These are phyloP conservation scores for Atlantisia rogersi DNA, from an alignment of 2,113 vertebrate genomes.

Conservation along the genomic window DNA sequence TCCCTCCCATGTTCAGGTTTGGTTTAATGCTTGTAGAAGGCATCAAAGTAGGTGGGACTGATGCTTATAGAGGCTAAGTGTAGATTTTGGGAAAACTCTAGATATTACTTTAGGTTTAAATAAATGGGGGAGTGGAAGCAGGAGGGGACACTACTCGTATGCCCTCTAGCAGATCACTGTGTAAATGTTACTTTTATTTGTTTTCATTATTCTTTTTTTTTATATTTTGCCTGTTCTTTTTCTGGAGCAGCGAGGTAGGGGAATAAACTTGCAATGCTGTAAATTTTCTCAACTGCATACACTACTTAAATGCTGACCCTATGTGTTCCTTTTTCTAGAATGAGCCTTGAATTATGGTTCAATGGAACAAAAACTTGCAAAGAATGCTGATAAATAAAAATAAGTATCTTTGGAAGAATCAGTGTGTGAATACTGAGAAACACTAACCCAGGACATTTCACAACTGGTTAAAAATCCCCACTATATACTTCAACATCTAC, in stretches of 20 bases:
- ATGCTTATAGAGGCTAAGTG: background rate
- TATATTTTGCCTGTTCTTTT: background rate
- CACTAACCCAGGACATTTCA: background rate
- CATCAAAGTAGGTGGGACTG: background rate
- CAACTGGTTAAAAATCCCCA: background rate
- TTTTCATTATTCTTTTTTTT: background rate
- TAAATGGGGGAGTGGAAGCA: background rate
- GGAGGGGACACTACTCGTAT: background rate
- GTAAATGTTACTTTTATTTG: background rate
- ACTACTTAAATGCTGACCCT: background rate
- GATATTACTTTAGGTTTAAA: background rate
- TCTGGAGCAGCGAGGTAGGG: background rate
- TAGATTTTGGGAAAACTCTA: background rate
- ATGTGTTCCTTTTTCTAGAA: background rate
- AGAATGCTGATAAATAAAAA: background rate
- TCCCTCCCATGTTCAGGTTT: background rate
- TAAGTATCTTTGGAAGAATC: background rate
- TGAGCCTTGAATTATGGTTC: background rate
- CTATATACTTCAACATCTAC: background rate
- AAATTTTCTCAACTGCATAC: background rate
- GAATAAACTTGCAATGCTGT: background rate
- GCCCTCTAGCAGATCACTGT: background rate
- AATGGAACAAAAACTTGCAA: background rate
- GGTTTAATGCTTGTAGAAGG: background rate
- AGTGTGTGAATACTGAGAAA: background rate